These are phyloP conservation scores for Myiopsitta monachus DNA, from an alignment of 2,113 vertebrate genomes.

Conservation along the genomic window DNA sequence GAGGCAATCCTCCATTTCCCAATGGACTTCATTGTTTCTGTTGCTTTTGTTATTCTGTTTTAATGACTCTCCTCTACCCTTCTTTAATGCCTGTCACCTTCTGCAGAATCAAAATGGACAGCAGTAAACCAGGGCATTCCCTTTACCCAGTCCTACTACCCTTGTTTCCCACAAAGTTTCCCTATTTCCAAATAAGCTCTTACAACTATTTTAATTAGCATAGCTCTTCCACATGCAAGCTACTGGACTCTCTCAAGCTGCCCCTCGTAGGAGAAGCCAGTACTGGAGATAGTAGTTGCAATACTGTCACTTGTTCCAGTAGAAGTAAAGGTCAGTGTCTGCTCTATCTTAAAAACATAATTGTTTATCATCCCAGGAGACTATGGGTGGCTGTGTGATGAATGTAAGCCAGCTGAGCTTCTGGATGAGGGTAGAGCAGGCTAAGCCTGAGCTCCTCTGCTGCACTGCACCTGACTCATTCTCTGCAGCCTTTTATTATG, in stretches of 20 bases:
- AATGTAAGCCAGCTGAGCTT: neutral
- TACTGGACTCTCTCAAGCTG: neutral
- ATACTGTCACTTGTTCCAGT: neutral
- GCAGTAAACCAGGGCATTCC: no score
- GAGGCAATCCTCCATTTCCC: neutral
- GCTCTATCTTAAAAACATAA: neutral
- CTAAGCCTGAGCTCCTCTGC: neutral
- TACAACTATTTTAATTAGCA: neutral
- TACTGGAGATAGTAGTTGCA: neutral
- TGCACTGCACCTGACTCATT: accelerated
- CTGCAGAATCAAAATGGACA: no score
- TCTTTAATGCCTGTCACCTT: no score
- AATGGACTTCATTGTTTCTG: neutral
- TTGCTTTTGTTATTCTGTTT: neutral
- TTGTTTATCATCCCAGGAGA: neutral
- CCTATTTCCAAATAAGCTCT: neutral
- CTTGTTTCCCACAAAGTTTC: neutral
- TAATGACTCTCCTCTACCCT: no score
- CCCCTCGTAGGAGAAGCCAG: neutral
- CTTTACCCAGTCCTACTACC: no score
- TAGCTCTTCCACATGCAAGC: neutral
- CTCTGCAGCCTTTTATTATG: neutral
- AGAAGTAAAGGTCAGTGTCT: neutral
- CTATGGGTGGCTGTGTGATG: neutral
- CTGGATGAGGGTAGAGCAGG: neutral